These are phyloP conservation scores for Eupeodes corollae DNA, from an alignment of 1,140 invertebrate genomes.

Conservation along the genomic window DNA sequence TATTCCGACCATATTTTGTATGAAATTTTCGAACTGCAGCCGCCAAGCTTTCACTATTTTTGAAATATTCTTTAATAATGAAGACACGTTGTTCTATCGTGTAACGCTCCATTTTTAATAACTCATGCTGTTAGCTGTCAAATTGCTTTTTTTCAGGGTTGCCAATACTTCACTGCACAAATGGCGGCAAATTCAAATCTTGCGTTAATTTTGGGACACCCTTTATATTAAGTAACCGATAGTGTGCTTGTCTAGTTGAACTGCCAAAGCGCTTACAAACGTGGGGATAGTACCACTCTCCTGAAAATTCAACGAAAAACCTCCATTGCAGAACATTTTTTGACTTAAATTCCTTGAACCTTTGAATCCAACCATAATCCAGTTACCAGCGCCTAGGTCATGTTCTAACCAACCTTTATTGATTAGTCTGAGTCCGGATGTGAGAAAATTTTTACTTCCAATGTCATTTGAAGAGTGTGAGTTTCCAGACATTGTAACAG, in stretches of 20 bases:
- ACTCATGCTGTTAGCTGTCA: too few relatives aligned
- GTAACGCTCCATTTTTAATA: too few relatives aligned
- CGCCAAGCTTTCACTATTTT: too few relatives aligned
- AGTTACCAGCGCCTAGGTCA: slow-evolving; percentile 62
- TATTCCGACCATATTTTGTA: too few relatives aligned
- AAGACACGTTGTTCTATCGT: too few relatives aligned
- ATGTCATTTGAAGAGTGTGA: slow-evolving; percentile 73
- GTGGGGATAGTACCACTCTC: slow-evolving; percentile 53
- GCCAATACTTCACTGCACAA: too few relatives aligned
- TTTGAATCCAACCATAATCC: slow-evolving; percentile 55
- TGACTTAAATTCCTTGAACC: too few relatives aligned
- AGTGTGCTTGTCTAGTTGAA: slow-evolving; percentile 67
- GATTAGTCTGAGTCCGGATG: slow-evolving; percentile 57
- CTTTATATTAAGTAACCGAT: slow-evolving; percentile 77
- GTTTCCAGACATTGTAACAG: slow-evolving; percentile 61
- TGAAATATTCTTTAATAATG: too few relatives aligned
- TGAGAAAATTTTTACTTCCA: slow-evolving; percentile 51
- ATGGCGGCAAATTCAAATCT: too few relatives aligned
- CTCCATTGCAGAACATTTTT: slow-evolving; percentile 58
- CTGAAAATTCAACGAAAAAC: slow-evolving; percentile 53
- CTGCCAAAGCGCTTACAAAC: slow-evolving; percentile 53
- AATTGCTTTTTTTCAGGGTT: too few relatives aligned
- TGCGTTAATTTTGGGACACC: too few relatives aligned
- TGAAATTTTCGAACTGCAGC: too few relatives aligned
- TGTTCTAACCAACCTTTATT: slow-evolving; percentile 70